Evolutionary conservation across 2,888 invertebrate genomes (phyloP).

Genomic region (Halictus quadricinctus): DNA sequence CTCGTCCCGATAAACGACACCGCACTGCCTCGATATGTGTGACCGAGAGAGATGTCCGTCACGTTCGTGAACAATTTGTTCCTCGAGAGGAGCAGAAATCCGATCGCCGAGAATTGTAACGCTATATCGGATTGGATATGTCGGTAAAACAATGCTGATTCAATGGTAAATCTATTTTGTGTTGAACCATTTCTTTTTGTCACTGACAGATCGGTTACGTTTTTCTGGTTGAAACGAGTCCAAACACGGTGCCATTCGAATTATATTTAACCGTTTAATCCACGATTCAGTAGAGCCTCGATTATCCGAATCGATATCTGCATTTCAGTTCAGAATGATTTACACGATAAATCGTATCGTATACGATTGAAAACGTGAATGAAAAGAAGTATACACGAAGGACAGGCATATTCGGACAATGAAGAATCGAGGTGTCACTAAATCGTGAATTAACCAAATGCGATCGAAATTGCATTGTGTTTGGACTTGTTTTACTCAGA

Average conservation of each 20-base stretch:
- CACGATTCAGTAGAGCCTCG: not conserved
- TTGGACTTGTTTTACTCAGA: not conserved
- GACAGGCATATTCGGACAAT: too few relatives aligned
- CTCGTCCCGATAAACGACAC: not conserved
- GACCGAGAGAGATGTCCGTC: not conserved
- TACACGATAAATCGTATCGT: too few relatives aligned
- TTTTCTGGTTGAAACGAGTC: not conserved
- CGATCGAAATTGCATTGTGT: not conserved
- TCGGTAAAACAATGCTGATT: not conserved
- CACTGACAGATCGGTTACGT: not conserved
- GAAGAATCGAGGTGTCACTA: too few relatives aligned
- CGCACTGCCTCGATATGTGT: not conserved
- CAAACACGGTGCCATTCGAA: not conserved
- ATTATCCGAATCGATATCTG: not conserved
- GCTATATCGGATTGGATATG: not conserved
- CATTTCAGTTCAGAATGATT: too few relatives aligned
- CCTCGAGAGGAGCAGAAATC: not conserved
- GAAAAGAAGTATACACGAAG: too few relatives aligned
- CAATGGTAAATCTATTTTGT: not conserved
- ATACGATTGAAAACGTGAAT: too few relatives aligned
- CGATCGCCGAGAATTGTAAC: not conserved
- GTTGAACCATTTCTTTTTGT: not conserved
- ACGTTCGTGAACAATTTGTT: not conserved
- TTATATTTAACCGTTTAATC: not conserved
- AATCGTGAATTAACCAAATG: not conserved